Evolutionary conservation across 37 sponge, comb jelly and placozoan genomes (phyloP).

Genomic region (Chondrosia reniformis): DNA sequence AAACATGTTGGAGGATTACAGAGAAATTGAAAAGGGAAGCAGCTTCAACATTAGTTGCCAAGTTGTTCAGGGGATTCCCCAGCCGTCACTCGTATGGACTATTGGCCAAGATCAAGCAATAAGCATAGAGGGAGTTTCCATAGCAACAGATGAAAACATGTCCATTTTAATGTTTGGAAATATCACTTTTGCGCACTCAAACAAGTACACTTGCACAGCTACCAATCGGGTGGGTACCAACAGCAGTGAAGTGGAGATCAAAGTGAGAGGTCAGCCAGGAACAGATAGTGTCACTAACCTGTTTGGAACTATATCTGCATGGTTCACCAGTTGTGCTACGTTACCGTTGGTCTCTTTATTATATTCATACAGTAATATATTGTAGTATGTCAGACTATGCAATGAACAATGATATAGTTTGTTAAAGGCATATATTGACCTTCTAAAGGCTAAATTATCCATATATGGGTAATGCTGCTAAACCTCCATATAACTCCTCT

Average conservation of each 20-base stretch:
- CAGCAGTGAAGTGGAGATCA: not conserved
- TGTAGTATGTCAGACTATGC: too few relatives aligned
- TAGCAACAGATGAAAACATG: not conserved
- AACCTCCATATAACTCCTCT: too few relatives aligned
- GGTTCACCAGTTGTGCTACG: too few relatives aligned
- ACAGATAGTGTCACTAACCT: too few relatives aligned
- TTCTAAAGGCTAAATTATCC: too few relatives aligned
- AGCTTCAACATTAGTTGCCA: not conserved
- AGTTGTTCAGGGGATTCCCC: not conserved
- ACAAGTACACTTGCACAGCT: constrained; percentile 3
- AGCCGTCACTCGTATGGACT: not conserved
- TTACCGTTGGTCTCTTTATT: too few relatives aligned
- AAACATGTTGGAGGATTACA: not conserved
- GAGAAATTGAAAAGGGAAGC: not conserved
- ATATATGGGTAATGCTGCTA: too few relatives aligned
- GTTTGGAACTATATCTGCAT: too few relatives aligned
- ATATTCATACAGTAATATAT: too few relatives aligned
- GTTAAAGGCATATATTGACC: too few relatives aligned
- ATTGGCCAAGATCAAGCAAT: too few relatives aligned
- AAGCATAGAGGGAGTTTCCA: not conserved
- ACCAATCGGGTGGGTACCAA: not conserved
- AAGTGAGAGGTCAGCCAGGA: not conserved
- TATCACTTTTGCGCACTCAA: not conserved
- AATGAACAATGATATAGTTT: too few relatives aligned
- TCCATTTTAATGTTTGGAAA: not conserved